Evolutionary conservation across 2,113 vertebrate species (phyloP), one percentile per base, ranked within the genome.

Genomic region (Oxyura jamaicensis): DNA sequence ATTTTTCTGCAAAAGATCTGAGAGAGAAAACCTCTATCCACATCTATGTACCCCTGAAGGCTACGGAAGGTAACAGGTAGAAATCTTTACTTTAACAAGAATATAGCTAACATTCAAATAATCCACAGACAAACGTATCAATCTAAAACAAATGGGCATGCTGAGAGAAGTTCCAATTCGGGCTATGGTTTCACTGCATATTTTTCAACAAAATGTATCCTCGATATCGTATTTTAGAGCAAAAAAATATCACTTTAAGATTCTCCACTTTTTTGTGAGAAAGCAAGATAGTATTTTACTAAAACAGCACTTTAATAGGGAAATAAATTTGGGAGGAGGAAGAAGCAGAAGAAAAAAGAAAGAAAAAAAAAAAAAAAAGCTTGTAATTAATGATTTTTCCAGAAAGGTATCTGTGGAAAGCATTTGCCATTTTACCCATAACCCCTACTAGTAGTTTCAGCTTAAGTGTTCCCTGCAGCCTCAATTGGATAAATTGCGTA

Each of bases 391-490:
- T 74, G 88, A 46, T 21, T 85, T 73, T 91, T 91, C 62, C 5
- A 8, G 59, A 79, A 83, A 67, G 5, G 26, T 42, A 18, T 79
- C 56, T 75, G 35, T 60, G 50, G 71, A 20, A 88, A 66, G 56
- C 35, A 33, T 3, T 16, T 59, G 21, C 22, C 1, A 2, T 77
- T 66, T 90, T 62, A 44, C 50, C 18, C 62, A 65, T 48, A 85
- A 13, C 20, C 62, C 78, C 58, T 36, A 36, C 0, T 14, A 80
- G 85, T 23, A 67, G 53, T 58, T 79, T 76, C 67, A 88, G 63
- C 82, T 78, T 88, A 91, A 93, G 48, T 48, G 60, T 77, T 86
- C 80, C 50, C 69, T 94, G 83, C 88, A 92, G 73, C 60, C 3
- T 3, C 83, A 72, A 21, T 13, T 0, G 46, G 75, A 77, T 55